Percentiles rank a stretch among this genome's conserved stretches.
These are phyloP conservation scores for Ectropis crepuscularia DNA, from an alignment of 2,888 invertebrate genomes.

Conservation along the genomic window DNA sequence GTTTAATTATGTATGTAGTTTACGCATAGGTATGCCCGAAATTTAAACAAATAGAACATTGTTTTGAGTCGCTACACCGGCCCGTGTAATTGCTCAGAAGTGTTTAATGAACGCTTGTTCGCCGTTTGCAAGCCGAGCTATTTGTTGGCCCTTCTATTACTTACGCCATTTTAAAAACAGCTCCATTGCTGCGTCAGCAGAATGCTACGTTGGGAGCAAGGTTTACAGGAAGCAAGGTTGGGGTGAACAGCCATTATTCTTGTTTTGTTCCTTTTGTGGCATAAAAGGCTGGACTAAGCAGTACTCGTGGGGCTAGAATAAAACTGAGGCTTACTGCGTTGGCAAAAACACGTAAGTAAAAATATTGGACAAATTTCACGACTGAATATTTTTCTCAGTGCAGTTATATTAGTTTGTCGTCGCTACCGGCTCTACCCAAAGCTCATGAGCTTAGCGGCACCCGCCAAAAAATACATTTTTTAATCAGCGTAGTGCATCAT, in stretches of 20 bases:
- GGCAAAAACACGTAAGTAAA: constrained; percentile 3
- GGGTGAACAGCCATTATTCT: constrained; percentile 38
- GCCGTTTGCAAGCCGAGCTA: constrained; percentile 51
- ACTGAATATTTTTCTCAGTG: too few relatives aligned
- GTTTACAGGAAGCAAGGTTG: constrained; percentile 15
- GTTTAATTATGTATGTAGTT: constrained; percentile 1
- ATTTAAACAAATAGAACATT: constrained; percentile 61
- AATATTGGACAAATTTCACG: too few relatives aligned
- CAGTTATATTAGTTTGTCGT: too few relatives aligned
- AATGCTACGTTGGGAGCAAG: constrained; percentile 8
- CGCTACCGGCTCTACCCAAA: too few relatives aligned
- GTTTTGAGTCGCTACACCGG: constrained; percentile 58
- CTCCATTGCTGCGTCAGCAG: constrained; percentile 36
- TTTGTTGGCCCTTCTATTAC: constrained; percentile 29
- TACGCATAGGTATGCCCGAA: constrained; percentile 48
- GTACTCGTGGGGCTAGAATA: constrained; percentile 33
- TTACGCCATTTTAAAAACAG: constrained; percentile 33
- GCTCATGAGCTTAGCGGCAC: too few relatives aligned
- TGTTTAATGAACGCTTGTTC: constrained; percentile 73
- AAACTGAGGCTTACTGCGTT: constrained; percentile 30
- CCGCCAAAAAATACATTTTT: too few relatives aligned
- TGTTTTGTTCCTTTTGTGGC: constrained; percentile 41
- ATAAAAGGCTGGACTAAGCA: constrained; percentile 37
- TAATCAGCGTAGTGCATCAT: too few relatives aligned
- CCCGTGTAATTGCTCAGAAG: constrained; percentile 69